A percentile compares a stretch with the other conserved stretches of the same genome.
Evolutionary conservation across 2,888 invertebrate species (phyloP).

Genomic region (Temnothorax unifasciatus): DNA sequence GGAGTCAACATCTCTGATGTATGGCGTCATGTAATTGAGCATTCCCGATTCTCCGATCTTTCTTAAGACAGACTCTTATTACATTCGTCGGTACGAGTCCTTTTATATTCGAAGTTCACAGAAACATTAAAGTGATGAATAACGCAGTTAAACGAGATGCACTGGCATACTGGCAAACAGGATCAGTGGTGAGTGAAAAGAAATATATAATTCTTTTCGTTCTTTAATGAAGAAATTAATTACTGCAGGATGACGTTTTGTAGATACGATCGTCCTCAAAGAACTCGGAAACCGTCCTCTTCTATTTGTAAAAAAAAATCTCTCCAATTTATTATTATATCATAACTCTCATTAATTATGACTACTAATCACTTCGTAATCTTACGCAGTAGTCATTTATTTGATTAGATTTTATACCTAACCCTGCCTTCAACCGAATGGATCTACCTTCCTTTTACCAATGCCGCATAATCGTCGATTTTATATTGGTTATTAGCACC

Average conservation of each 20-base stretch:
- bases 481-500: not conserved
- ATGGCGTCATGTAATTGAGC: constrained; percentile 38
- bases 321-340: not conserved
- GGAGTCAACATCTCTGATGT: constrained; percentile 42
- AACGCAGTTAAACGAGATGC: constrained; percentile 4
- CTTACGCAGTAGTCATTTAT: not conserved
- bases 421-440: not conserved
- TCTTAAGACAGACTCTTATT: constrained; percentile 23
- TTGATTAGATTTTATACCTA: not conserved
- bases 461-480: not conserved
- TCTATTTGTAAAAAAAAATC: not conserved
- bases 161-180: not conserved
- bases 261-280: not conserved
- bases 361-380: not conserved
- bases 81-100: not conserved
- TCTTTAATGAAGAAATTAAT: constrained; percentile 48
- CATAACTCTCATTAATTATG: not conserved
- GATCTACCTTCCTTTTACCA: constrained; percentile 1
- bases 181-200: not conserved
- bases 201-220: constrained; percentile 24
- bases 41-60: constrained; percentile 15
- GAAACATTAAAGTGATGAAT: constrained; percentile 21
- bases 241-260: not conserved
- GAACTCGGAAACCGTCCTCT: not conserved
- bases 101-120: not conserved